Conservation (phyloP, 2,797 vertebrate species). For the Phoebastria nigripes region DNA sequence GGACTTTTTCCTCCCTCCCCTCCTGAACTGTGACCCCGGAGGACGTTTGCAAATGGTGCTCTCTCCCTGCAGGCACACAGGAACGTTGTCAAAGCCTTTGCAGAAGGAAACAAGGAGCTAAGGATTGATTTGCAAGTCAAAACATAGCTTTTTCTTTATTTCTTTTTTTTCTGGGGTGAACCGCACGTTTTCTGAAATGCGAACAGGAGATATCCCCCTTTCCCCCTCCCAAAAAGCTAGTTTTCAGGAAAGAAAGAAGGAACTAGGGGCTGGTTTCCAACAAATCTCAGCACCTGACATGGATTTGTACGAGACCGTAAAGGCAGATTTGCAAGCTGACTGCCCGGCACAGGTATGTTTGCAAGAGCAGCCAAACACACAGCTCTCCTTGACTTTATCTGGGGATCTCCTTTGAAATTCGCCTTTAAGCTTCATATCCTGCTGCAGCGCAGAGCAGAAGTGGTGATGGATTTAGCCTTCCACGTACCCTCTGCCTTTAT, state of each 20-base stretch:
- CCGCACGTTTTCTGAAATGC: not conserved
- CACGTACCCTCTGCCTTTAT: not conserved
- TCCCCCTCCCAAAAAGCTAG: not conserved
- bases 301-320: not conserved
- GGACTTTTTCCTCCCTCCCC: not conserved
- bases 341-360: not conserved
- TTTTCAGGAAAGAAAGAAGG: not conserved
- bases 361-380: not conserved
- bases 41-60: accelerated
- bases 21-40: not conserved
- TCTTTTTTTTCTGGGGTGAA: not conserved
- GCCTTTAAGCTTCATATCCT: not conserved
- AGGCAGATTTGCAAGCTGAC: not conserved
- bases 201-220: not conserved
- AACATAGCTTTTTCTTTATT: accelerated
- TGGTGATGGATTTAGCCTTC: not conserved
- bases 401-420: not conserved
- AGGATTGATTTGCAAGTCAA: not conserved
- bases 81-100: not conserved
- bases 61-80: not conserved
- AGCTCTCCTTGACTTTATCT: not conserved
- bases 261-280: not conserved
- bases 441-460: not conserved
- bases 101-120: not conserved
- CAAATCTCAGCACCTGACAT: not conserved